Base-by-base conservation (phyloP, 2,113 vertebrate species). In the Aphyosemion australe region DNA sequence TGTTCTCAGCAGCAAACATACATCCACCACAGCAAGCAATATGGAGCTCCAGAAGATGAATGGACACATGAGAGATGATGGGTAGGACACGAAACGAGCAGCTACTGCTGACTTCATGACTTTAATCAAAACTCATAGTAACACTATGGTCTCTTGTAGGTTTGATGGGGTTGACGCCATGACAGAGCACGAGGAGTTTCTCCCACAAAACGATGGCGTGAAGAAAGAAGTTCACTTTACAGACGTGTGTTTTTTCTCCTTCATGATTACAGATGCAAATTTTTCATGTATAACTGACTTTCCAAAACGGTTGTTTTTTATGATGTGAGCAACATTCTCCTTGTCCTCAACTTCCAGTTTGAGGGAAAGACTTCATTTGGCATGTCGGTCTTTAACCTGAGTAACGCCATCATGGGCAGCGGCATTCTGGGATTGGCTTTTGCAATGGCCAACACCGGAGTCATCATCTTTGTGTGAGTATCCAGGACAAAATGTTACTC, bases 341-440 rank as follows among this genome's bases (percentile, higher is more conserved):
- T 19, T 19, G 0, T 74, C 5, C 2, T 84, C 47, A 70, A 67
- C 12, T 65, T 52, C n/a, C 89, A 95, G 94, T 94, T 93, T 1
- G 91, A 93, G 50, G 94, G 94, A 55, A 95, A 95, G 89, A 94
- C 94, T 9, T 94, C 94, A 0, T 94, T 94, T 18, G 93, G 93
- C 31, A 95, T 95, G 94, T 95, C 94, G 10, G 83, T 94, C 71
- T 95, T 95, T 74, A 95, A 95, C 85, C 93, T 95, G 74, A 95
- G 95, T 77, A 95, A 94, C 0, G 93, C 95, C 86, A 95, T 95
- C 61, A 94, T 95, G 93, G 94, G 94, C 64, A 95, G 95, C 47
- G 93, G 94, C 45, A 94, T 95, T 88, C 90, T 95, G 66, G 95
- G 94, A 76, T 81, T 94, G 72, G 93, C 95, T 13, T 95, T 86